phyloP scores from a whole-genome alignment of 2,797 vertebrate species.

The Acomys russatus region DNA sequence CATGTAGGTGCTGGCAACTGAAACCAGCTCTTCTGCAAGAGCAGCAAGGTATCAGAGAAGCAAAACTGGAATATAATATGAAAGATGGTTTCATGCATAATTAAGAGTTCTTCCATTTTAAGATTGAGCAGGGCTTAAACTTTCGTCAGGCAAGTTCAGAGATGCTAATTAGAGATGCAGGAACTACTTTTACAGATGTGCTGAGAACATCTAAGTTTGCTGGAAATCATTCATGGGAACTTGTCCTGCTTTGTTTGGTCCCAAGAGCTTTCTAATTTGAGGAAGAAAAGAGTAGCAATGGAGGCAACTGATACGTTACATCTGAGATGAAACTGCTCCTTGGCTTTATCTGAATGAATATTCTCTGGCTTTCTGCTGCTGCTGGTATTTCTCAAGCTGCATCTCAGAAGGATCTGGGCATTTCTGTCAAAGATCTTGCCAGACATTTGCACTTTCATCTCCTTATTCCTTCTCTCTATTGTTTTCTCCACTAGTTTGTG shows the following conservation, averaged over 20 bases:
- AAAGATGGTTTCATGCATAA: constrained; percentile 39
- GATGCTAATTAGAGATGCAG: constrained; percentile 73
- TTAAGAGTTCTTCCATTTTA: constrained; percentile 62
- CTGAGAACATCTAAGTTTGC: constrained; percentile 54
- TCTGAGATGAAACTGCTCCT: not conserved
- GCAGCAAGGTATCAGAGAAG: not conserved
- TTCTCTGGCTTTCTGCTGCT: constrained; percentile 28
- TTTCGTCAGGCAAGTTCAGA: constrained; percentile 69
- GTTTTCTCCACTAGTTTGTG: constrained; percentile 30
- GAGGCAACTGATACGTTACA: constrained; percentile 15
- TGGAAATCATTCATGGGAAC: constrained; percentile 64
- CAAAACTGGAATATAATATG: constrained; percentile 69
- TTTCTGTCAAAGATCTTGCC: constrained; percentile 48
- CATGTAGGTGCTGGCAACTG: not conserved
- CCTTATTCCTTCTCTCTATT: not conserved
- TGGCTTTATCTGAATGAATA: constrained; percentile 28
- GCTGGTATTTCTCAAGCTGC: constrained; percentile 41
- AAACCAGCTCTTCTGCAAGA: not conserved
- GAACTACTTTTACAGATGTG: constrained; percentile 33
- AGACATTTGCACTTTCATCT: constrained; percentile 48
- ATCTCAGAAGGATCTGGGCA: constrained; percentile 30
- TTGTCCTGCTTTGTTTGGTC: constrained; percentile 38
- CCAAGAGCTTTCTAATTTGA: constrained; percentile 67
- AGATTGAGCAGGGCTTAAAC: constrained; percentile 55
- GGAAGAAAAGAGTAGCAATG: constrained; percentile 30